Evolutionary conservation across 1,140 invertebrate species (phyloP).

Genomic region (Drosophila takahashii): DNA sequence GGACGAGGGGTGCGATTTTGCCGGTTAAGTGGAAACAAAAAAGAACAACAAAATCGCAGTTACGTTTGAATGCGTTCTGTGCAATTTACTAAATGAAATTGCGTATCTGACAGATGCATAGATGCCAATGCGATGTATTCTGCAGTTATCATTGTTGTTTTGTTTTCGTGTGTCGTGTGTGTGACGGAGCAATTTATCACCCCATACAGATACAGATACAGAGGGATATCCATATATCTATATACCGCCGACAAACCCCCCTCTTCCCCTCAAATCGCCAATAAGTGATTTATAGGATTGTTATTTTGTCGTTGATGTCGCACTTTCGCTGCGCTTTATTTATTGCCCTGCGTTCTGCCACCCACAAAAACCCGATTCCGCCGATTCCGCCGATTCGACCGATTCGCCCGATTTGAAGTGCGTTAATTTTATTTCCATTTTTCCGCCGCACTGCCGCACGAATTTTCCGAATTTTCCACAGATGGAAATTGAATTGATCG

Average conservation of each 20-base stretch:
- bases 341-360: conserved; percentile 43
- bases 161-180: conserved; percentile 28
- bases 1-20: not conserved
- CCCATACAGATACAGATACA: conserved; percentile 8
- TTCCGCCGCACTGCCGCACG: conserved; percentile 19
- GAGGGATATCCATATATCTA: conserved; percentile 9
- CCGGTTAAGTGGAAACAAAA: not conserved
- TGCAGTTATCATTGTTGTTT: conserved; percentile 66
- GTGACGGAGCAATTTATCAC: conserved; percentile 54
- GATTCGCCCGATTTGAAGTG: conserved; percentile 51
- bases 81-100: conserved; percentile 73
- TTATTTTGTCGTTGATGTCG: conserved; percentile 82
- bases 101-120: conserved; percentile 67
- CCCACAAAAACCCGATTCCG: not conserved
- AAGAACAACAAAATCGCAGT: conserved; percentile 8
- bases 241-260: not conserved
- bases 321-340: conserved; percentile 77
- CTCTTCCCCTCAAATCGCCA: conserved; percentile 9
- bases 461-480: conserved; percentile 29
- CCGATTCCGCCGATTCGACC: conserved; percentile 14
- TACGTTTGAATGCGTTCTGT: conserved; percentile 44
- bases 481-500: conserved; percentile 33
- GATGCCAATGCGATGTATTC: conserved; percentile 37
- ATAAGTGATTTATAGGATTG: conserved; percentile 82
- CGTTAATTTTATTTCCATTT: conserved; percentile 78